Evolutionary conservation across 92 coral and sea anemone genomes (phyloP).

Genomic region (Plumapathes pennacea): DNA sequence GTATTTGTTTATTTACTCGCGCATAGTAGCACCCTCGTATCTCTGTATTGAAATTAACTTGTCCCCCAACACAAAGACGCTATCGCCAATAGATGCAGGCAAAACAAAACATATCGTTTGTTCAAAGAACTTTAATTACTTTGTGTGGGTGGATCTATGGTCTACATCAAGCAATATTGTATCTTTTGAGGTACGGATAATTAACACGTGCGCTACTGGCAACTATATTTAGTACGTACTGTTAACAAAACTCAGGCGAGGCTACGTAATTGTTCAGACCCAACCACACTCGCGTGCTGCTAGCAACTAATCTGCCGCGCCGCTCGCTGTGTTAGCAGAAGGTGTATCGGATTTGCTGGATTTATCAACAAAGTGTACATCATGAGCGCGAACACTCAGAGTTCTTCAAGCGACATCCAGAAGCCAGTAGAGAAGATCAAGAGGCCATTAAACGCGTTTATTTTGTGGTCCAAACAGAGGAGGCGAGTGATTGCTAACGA

Average conservation of each 20-base stretch:
- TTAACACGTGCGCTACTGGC: constrained; percentile 77
- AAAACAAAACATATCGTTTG: constrained; percentile 86
- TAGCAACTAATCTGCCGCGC: too few species aligned
- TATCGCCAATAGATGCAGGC: constrained; percentile 86
- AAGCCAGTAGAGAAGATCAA: constrained; percentile 85
- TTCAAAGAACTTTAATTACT: constrained; percentile 92
- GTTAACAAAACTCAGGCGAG: constrained; percentile 33
- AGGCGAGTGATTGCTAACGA: constrained; percentile 95
- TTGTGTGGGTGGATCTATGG: constrained; percentile 91
- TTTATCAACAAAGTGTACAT: constrained; percentile 4
- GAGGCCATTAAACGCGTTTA: constrained; percentile 96
- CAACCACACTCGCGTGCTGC: constrained; percentile 33
- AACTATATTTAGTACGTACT: constrained; percentile 57
- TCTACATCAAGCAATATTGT: constrained; percentile 77
- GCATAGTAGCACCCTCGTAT: constrained; percentile 77
- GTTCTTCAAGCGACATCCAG: constrained; percentile 46
- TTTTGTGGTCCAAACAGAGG: constrained; percentile 95
- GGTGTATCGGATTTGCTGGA: too few species aligned
- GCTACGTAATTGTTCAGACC: constrained; percentile 44
- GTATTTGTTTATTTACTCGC: constrained; percentile 83
- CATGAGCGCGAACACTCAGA: constrained; percentile 60
- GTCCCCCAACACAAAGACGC: constrained; percentile 80
- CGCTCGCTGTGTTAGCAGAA: too few species aligned
- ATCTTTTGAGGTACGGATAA: constrained; percentile 71
- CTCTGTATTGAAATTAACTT: constrained; percentile 82